Conservation (phyloP, 1,140 invertebrate genomes). For the Forficula auricularia region DNA sequence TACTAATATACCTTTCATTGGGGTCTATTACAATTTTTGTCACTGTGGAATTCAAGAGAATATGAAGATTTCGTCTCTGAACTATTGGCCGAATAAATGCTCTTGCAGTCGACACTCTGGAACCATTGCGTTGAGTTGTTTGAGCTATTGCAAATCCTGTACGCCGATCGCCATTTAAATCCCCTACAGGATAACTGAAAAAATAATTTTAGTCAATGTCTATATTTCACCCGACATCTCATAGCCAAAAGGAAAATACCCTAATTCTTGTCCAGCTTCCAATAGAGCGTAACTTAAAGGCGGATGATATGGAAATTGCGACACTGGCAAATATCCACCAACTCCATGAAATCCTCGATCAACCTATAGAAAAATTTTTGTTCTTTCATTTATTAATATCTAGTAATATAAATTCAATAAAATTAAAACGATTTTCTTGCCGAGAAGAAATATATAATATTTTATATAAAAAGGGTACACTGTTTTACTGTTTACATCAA, state of each 20-base stretch:
- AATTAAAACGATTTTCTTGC: no score
- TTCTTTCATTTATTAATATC: no score
- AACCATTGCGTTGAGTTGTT: constrained; percentile 74
- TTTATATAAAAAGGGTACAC: no score
- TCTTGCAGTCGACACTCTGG: constrained; percentile 49
- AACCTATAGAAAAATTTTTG: no score
- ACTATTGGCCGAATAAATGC: constrained; percentile 69
- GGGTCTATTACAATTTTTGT: constrained; percentile 35
- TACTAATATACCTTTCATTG: no score
- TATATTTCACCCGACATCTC: neutral
- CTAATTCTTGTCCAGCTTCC: constrained; percentile 48
- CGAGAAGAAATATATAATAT: no score
- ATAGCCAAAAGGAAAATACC: no score
- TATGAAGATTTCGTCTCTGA: constrained; percentile 51
- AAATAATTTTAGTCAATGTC: constrained; percentile 1
- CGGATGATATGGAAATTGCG: constrained; percentile 70
- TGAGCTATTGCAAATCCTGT: constrained; percentile 70
- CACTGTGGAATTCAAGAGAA: constrained; percentile 57
- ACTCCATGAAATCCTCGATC: constrained; percentile 58
- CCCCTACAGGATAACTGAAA: constrained; percentile 55
- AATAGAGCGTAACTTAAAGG: constrained; percentile 66
- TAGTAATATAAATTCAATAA: no score
- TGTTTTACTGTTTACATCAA: no score
- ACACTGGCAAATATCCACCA: constrained; percentile 60
- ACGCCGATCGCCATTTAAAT: constrained; percentile 66